Conservation (phyloP, 2,797 vertebrate genomes). For the Pithecia hirsuta region DNA sequence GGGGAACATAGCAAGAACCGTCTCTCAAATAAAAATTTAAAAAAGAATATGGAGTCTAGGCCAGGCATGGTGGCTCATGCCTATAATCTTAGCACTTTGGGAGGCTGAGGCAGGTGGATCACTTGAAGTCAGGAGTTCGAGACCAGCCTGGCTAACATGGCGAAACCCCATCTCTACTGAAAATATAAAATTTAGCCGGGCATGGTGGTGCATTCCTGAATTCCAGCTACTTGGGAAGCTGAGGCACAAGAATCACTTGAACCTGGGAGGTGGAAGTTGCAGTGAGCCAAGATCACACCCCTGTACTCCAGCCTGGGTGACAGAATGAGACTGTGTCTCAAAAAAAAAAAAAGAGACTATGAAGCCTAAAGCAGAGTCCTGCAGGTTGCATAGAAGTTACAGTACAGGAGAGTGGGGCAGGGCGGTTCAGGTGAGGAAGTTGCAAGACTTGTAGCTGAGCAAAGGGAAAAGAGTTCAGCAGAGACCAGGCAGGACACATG, state of each 20-base stretch:
- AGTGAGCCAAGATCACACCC: not conserved
- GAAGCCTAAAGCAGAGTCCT: not conserved
- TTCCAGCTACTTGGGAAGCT: not conserved
- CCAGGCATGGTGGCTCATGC: not conserved
- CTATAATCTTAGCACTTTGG: not conserved
- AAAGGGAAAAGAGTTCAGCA: not conserved
- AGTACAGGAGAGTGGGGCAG: accelerated
- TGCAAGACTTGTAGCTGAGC: not conserved
- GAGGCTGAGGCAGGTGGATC: not conserved
- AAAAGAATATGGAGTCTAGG: not conserved
- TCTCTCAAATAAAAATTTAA: not conserved
- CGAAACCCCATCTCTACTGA: not conserved
- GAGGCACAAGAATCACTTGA: not conserved
- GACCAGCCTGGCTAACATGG: not conserved
- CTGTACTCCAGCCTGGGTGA: not conserved
- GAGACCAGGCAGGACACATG: not conserved
- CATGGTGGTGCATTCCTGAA: not conserved
- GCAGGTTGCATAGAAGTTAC: not conserved
- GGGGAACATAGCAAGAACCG: not conserved
- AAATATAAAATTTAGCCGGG: not conserved
- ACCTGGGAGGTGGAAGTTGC: not conserved
- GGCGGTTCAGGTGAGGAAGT: not conserved
- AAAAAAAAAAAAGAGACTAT: too few species aligned
- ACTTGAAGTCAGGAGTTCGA: not conserved
- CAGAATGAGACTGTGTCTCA: not conserved